Conservation (phyloP, 1,140 invertebrate species). For the Patella vulgata region DNA sequence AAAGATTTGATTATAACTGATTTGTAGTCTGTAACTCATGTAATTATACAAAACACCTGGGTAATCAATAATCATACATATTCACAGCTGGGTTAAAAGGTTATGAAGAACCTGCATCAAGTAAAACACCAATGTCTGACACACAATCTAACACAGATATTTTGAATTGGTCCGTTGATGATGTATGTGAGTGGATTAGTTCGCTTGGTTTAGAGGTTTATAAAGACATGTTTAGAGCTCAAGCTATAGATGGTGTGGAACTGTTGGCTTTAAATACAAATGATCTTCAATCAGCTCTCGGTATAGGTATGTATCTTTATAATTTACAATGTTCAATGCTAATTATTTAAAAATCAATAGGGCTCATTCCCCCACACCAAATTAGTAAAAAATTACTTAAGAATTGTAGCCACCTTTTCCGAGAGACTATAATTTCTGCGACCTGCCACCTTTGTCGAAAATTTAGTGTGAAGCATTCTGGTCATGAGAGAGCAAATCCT, state of each 20-base stretch:
- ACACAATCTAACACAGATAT: slow-evolving; percentile 10
- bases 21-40: too few relatives aligned
- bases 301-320: slow-evolving; percentile 67
- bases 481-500: too few relatives aligned
- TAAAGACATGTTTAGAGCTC: slow-evolving; percentile 65
- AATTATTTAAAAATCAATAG: too few relatives aligned
- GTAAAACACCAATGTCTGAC: neutral
- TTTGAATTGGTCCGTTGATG: slow-evolving; percentile 70
- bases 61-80: too few relatives aligned
- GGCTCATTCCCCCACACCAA: too few relatives aligned
- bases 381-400: too few relatives aligned
- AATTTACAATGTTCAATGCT: too few relatives aligned
- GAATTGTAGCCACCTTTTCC: slow-evolving; percentile 68
- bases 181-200: slow-evolving; percentile 74
- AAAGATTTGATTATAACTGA: too few relatives aligned
- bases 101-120: slow-evolving; percentile 22
- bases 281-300: slow-evolving; percentile 69
- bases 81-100: slow-evolving; percentile 23
- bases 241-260: slow-evolving; percentile 73
- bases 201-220: slow-evolving; percentile 71
- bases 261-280: slow-evolving; percentile 71
- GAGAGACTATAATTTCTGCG: slow-evolving; percentile 69
- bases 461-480: too few relatives aligned
- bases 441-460: too few relatives aligned
- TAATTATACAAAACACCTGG: too few relatives aligned